phyloP scores from a whole-genome alignment of 2,888 invertebrate species.

The Cremastobaeus sp. region DNA sequence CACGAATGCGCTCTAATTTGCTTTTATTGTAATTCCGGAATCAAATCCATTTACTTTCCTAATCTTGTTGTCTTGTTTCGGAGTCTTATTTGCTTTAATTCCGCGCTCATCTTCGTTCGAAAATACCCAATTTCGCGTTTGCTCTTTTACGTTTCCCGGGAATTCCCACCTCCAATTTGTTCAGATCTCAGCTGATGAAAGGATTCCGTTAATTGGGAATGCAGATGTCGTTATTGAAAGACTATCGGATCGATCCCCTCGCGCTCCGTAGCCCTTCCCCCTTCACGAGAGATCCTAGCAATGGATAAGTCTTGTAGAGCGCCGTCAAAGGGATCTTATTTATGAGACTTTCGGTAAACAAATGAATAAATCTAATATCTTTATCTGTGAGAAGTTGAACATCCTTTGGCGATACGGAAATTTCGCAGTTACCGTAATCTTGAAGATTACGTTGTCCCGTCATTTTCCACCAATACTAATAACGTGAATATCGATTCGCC shows the following conservation, averaged over 20 bases:
- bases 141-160: constrained; percentile 42
- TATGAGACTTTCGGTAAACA: constrained; percentile 78
- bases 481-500: constrained; percentile 48
- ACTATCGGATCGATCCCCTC: constrained; percentile 71
- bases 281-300: constrained; percentile 66
- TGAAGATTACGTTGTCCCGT: constrained; percentile 43
- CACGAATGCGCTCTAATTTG: constrained; percentile 42
- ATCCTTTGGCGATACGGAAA: constrained; percentile 53
- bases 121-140: constrained; percentile 56
- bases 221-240: constrained; percentile 70
- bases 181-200: constrained; percentile 69
- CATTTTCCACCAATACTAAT: constrained; percentile 48
- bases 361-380: constrained; percentile 77
- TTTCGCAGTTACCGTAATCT: constrained; percentile 55
- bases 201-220: constrained; percentile 75
- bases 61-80: constrained; percentile 49
- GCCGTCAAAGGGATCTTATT: constrained; percentile 77
- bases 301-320: constrained; percentile 72
- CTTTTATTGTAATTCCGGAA: constrained; percentile 45
- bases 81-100: constrained; percentile 47
- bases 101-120: constrained; percentile 30
- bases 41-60: constrained; percentile 52
- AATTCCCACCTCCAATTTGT: constrained; percentile 61
- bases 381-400: constrained; percentile 53
- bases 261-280: constrained; percentile 61